Percentiles rank a stretch among this genome's conserved stretches.
These are phyloP conservation scores for Pontoporia blainvillei DNA, from an alignment of 2,113 vertebrate species.

Conservation along the genomic window DNA sequence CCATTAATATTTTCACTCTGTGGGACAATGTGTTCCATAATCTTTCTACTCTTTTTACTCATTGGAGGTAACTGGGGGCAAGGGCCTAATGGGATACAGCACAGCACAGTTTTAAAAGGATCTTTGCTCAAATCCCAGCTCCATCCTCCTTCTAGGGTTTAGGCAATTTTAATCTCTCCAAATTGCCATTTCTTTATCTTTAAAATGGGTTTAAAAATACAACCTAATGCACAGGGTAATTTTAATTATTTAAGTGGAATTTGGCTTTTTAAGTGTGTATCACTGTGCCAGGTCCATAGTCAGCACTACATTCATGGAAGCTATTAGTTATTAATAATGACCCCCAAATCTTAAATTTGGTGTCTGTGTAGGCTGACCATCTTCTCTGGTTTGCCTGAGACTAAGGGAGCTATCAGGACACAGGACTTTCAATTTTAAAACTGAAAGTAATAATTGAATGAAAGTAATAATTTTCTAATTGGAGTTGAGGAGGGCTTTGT, in stretches of 20 bases:
- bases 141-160: neutral
- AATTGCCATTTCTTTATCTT: neutral
- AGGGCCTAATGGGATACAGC: neutral
- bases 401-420: neutral
- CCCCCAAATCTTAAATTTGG: neutral
- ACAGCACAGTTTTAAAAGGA: neutral
- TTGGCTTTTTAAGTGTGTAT: neutral
- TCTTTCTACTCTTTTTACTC: neutral
- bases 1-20: neutral
- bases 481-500: neutral
- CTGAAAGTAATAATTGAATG: neutral
- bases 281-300: neutral
- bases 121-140: neutral
- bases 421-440: constrained; percentile 9
- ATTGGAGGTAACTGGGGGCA: neutral
- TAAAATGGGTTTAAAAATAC: neutral
- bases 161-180: neutral
- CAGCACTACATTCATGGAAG: neutral
- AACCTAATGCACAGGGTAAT: neutral
- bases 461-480: constrained; percentile 30
- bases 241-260: neutral
- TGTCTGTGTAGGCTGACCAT: neutral
- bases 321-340: neutral
- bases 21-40: neutral
- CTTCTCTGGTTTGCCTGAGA: neutral